A percentile compares a stretch with the other conserved stretches of the same genome.
These are phyloP conservation scores for Trypoxylus dichotomus DNA, from an alignment of 1,140 invertebrate species.

Conservation along the genomic window DNA sequence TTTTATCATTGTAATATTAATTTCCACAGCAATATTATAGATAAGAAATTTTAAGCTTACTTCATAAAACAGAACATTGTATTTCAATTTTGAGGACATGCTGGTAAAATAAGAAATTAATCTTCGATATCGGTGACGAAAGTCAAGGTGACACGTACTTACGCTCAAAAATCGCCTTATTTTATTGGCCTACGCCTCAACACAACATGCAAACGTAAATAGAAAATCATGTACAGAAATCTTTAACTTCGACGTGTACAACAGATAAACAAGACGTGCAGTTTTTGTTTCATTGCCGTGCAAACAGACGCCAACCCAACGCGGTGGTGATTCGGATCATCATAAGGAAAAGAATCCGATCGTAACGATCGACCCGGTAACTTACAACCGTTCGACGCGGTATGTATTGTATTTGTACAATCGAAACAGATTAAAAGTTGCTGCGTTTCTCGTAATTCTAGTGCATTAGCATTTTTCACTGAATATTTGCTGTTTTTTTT, in stretches of 20 bases:
- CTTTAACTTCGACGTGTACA: not conserved
- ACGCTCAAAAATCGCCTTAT: conserved; percentile 8
- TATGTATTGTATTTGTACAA: not conserved
- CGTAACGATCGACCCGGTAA: not conserved
- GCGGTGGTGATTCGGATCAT: not conserved
- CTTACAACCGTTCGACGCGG: not conserved
- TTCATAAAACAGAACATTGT: too few relatives aligned
- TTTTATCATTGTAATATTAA: too few relatives aligned
- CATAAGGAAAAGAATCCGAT: not conserved
- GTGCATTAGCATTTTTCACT: too few relatives aligned
- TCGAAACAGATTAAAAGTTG: too few relatives aligned
- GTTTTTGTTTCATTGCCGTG: not conserved
- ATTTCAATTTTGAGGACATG: too few relatives aligned
- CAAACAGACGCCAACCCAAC: not conserved
- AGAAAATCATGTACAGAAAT: conserved; percentile 13
- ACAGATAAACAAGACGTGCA: not conserved
- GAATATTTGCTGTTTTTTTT: too few relatives aligned
- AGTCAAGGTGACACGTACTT: not conserved
- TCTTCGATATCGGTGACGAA: not conserved
- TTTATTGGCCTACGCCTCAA: conserved; percentile 12
- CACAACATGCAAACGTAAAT: conserved; percentile 8
- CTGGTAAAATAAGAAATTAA: too few relatives aligned
- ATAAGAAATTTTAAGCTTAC: too few relatives aligned
- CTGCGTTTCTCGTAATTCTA: too few relatives aligned
- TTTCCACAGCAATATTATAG: too few relatives aligned